These are phyloP conservation scores for Drosophila mauritiana DNA, from an alignment of 1,140 invertebrate species.

Conservation along the genomic window DNA sequence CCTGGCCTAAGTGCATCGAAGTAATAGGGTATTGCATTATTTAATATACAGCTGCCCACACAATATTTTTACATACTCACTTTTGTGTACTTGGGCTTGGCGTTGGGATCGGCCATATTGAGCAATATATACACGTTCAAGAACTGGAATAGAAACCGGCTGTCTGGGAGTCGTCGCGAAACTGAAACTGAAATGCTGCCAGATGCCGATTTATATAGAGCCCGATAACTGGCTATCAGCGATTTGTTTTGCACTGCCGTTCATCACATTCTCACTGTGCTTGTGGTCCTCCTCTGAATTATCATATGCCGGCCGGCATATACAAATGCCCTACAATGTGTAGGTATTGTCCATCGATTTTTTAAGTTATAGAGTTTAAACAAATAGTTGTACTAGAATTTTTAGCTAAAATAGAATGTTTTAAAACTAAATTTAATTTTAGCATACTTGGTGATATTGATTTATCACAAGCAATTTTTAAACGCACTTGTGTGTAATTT, in stretches of 20 bases:
- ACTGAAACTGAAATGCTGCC: slow-evolving; percentile 50
- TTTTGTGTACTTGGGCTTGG: slow-evolving; percentile 77
- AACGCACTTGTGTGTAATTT: neutral
- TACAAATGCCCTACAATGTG: slow-evolving; percentile 8
- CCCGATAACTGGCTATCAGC: slow-evolving; percentile 45
- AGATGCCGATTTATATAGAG: slow-evolving; percentile 57
- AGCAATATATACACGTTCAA: slow-evolving; percentile 3
- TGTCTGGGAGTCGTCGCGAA: slow-evolving; percentile 27
- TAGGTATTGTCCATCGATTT: neutral
- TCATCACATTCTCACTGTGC: slow-evolving; percentile 36
- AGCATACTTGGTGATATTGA: neutral
- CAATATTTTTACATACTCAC: slow-evolving; percentile 57
- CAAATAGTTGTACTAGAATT: neutral
- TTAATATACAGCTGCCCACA: slow-evolving; percentile 20
- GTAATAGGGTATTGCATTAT: neutral
- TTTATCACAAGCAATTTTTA: neutral
- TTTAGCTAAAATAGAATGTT: too few species aligned
- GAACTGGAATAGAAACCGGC: slow-evolving; percentile 21
- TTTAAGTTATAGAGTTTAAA: neutral
- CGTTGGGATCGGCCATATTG: slow-evolving; percentile 78
- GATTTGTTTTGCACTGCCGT: slow-evolving; percentile 31
- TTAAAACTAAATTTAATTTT: too few species aligned
- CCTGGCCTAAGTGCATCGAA: neutral
- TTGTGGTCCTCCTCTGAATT: slow-evolving; percentile 21
- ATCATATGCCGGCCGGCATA: slow-evolving; percentile 58